These are phyloP conservation scores for Tenthredo notha DNA, from an alignment of 2,888 invertebrate species.

Conservation along the genomic window DNA sequence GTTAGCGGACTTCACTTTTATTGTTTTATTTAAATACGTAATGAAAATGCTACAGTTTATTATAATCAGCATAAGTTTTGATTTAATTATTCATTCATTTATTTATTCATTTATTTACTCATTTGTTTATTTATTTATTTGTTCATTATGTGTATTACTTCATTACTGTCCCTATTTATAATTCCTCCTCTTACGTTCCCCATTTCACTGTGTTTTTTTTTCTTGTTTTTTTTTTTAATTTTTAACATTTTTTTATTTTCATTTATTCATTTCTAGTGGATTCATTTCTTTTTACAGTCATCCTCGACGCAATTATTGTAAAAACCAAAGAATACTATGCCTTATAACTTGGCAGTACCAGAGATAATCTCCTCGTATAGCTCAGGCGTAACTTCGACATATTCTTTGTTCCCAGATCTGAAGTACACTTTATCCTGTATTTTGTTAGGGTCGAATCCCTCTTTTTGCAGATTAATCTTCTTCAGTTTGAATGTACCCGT, in stretches of 20 bases:
- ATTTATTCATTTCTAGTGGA: slow-evolving; percentile 21
- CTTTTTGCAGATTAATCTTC: slow-evolving; percentile 83
- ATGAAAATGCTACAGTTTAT: slow-evolving; percentile 33
- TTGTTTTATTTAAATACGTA: background rate
- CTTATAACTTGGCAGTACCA: slow-evolving; percentile 76
- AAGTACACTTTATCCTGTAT: slow-evolving; percentile 81
- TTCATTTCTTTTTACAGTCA: slow-evolving; percentile 21
- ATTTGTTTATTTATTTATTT: background rate
- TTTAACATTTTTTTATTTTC: too few relatives aligned
- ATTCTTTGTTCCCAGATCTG: slow-evolving; percentile 78
- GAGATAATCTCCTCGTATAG: slow-evolving; percentile 80
- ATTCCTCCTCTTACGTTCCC: slow-evolving; percentile 45
- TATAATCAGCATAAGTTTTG: slow-evolving; percentile 9
- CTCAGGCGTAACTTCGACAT: slow-evolving; percentile 83
- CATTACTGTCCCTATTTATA: slow-evolving; percentile 48
- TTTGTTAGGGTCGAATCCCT: slow-evolving; percentile 81
- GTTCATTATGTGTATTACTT: slow-evolving; percentile 6
- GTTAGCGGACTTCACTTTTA: background rate
- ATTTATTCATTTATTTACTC: background rate
- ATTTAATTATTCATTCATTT: background rate
- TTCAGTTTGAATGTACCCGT: slow-evolving; percentile 86
- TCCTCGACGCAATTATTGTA: background rate
- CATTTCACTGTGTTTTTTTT: slow-evolving; percentile 20
- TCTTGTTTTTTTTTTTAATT: background rate
- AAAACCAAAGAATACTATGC: background rate